A percentile compares a stretch with the other conserved stretches of the same genome.
phyloP scores from a whole-genome alignment of 1,140 invertebrate species.

The Colletes latitarsis region DNA sequence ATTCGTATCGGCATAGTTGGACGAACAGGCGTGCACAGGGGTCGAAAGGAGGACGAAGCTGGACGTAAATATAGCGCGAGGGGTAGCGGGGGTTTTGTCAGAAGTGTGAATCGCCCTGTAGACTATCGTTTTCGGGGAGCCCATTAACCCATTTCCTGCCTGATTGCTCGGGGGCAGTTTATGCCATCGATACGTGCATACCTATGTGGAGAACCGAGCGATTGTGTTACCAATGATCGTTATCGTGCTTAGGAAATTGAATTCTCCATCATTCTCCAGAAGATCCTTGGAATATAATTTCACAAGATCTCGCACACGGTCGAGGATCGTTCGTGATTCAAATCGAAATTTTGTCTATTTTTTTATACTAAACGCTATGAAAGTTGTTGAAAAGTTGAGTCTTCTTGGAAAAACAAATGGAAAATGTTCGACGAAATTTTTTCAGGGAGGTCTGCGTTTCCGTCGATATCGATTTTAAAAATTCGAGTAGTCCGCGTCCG shows the following conservation, averaged over 20 bases:
- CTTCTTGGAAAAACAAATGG: too few relatives aligned
- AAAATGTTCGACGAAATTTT: too few relatives aligned
- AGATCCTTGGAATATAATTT: too few relatives aligned
- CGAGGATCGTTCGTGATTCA: too few relatives aligned
- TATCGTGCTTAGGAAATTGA: not conserved
- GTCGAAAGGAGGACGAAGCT: not conserved
- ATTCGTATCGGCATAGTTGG: constrained; percentile 42
- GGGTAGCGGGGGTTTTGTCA: not conserved
- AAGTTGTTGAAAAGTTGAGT: too few relatives aligned
- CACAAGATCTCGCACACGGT: too few relatives aligned
- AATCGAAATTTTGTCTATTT: too few relatives aligned
- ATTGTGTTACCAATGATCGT: constrained; percentile 5
- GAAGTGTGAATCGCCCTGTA: constrained; percentile 17
- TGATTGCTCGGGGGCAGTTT: constrained; percentile 52
- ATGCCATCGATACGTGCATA: constrained; percentile 51
- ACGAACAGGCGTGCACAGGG: constrained; percentile 18
- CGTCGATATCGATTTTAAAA: too few relatives aligned
- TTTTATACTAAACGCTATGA: too few relatives aligned
- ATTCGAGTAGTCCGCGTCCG: too few relatives aligned
- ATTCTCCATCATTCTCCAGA: not conserved
- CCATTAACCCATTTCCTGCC: constrained; percentile 66
- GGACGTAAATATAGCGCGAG: not conserved
- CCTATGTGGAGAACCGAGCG: constrained; percentile 1
- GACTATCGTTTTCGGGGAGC: constrained; percentile 43
- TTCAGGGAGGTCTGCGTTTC: too few relatives aligned